phyloP scores from a whole-genome alignment of 2,113 vertebrate species.

The Colossoma macropomum region DNA sequence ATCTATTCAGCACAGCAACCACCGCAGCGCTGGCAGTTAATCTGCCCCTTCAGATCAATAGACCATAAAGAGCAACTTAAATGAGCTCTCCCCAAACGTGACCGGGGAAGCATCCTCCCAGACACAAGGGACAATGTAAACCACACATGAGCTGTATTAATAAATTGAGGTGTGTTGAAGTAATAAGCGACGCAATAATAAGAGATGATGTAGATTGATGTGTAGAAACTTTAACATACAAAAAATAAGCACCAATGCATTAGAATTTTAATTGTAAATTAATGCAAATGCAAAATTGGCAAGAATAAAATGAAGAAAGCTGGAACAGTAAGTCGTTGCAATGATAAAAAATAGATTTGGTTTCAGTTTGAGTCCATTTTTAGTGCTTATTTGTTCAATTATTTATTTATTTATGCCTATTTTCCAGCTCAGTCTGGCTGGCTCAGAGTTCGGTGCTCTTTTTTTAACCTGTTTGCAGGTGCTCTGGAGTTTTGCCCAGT shows the following conservation, averaged over 20 bases:
- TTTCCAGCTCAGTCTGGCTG: background rate
- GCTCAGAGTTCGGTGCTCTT: background rate
- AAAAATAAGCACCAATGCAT: background rate
- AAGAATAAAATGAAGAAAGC: background rate
- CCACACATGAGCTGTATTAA: constrained; percentile 2
- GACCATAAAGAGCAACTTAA: constrained; percentile 52
- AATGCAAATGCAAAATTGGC: background rate
- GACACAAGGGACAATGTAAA: constrained; percentile 28
- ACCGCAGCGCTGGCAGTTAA: constrained; percentile 47
- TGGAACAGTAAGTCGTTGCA: no score
- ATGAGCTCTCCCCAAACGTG: constrained; percentile 42
- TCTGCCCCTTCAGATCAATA: constrained; percentile 56
- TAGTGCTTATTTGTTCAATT: background rate
- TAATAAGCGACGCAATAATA: background rate
- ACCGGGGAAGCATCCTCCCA: constrained; percentile 8
- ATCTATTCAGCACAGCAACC: constrained; percentile 31
- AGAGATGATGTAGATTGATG: background rate
- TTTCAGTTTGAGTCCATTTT: background rate
- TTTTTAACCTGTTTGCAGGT: constrained; percentile 20
- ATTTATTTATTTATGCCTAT: background rate
- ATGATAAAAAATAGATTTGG: no score
- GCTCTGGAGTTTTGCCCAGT: background rate
- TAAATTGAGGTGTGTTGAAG: background rate
- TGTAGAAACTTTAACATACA: background rate
- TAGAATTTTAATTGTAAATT: background rate